phyloP scores from a whole-genome alignment of 2,888 invertebrate species.

The Cecidostiba fungosa region DNA sequence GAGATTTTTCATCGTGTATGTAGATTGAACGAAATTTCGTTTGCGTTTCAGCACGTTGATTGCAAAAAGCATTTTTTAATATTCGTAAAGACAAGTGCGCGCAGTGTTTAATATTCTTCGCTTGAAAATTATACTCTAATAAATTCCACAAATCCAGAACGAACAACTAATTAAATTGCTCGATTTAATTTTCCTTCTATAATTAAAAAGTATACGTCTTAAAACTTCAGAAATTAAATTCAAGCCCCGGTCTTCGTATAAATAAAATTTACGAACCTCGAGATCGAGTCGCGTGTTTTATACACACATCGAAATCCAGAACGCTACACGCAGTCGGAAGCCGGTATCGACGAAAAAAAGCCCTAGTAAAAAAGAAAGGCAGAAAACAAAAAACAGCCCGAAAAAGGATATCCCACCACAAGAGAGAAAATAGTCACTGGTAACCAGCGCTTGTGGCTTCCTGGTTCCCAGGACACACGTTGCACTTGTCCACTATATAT shows the following conservation, averaged over 20 bases:
- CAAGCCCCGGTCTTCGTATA: not conserved
- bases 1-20: no score
- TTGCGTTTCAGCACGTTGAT: no score
- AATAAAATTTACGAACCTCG: not conserved
- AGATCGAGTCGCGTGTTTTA: not conserved
- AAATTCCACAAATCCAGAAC: no score
- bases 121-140: no score
- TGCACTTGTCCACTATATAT: not conserved
- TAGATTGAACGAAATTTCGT: no score
- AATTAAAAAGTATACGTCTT: not conserved
- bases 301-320: not conserved
- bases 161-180: no score
- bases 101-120: no score
- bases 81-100: no score
- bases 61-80: no score
- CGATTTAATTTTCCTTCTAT: not conserved
- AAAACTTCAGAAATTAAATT: not conserved
- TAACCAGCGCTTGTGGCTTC: conserved; percentile 18
- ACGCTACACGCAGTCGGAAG: not conserved
- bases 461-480: conserved; percentile 33
- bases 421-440: not conserved
- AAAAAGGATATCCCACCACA: conserved; percentile 10
- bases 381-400: not conserved
- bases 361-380: not conserved
- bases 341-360: not conserved